These are phyloP conservation scores for Plebejus argus DNA, from an alignment of 2,888 invertebrate genomes.

Conservation along the genomic window DNA sequence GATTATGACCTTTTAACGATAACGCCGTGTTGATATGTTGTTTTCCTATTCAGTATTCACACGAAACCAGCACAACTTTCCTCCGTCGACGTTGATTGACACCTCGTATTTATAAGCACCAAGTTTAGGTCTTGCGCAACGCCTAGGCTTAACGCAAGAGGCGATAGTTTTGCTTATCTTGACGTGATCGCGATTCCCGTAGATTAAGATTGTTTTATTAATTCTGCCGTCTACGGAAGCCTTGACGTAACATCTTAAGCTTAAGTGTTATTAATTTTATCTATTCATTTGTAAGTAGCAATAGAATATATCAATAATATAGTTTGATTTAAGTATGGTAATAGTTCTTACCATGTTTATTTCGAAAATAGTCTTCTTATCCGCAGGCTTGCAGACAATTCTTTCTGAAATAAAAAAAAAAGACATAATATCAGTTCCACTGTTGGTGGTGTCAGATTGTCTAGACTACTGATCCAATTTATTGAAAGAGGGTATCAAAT, in stretches of 20 bases:
- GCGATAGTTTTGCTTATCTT: constrained; percentile 23
- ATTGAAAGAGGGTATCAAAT: too few species aligned
- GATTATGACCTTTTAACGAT: constrained; percentile 24
- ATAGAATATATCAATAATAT: background rate
- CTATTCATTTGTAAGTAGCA: background rate
- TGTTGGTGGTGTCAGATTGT: too few species aligned
- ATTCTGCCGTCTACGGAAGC: background rate
- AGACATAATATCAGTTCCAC: too few species aligned
- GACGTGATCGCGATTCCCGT: background rate
- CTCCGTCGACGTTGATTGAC: constrained; percentile 15
- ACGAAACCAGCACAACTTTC: constrained; percentile 13
- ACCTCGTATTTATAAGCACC: background rate
- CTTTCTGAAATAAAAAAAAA: too few species aligned
- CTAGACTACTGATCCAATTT: too few species aligned
- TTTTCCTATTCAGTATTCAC: constrained; percentile 7
- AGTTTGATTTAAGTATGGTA: background rate
- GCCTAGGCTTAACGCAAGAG: constrained; percentile 12
- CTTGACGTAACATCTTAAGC: background rate
- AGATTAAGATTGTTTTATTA: constrained; percentile 13
- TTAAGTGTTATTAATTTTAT: background rate
- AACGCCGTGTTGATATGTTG: background rate
- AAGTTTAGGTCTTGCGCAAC: constrained; percentile 11
- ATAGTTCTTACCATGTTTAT: background rate
- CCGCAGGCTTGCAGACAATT: too few species aligned
- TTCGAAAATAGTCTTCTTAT: too few species aligned